Evolutionary conservation across 1,140 invertebrate species (phyloP).

Genomic region (Drosophila jambulina): DNA sequence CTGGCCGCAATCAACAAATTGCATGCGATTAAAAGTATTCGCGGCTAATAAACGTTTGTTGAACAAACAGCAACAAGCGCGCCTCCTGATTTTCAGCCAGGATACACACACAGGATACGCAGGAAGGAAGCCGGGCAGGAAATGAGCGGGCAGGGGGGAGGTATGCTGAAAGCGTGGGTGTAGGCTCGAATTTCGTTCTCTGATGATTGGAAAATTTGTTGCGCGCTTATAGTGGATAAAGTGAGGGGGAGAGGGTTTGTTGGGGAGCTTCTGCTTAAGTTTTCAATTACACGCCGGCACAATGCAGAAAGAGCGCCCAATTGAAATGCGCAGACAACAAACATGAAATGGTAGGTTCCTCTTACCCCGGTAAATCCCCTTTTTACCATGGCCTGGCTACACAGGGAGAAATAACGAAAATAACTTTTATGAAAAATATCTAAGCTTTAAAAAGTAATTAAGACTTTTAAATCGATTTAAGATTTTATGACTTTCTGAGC

Average conservation of each 20-base stretch:
- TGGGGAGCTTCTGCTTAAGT: constrained; percentile 61
- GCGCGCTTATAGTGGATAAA: constrained; percentile 33
- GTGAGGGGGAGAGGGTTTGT: neutral
- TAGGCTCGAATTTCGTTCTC: constrained; percentile 40
- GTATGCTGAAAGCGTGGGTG: neutral
- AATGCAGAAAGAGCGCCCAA: constrained; percentile 62
- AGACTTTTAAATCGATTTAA: neutral
- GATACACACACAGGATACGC: constrained; percentile 54
- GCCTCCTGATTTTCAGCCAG: constrained; percentile 20
- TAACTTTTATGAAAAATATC: no score
- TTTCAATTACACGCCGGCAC: constrained; percentile 74
- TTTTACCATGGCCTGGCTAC: neutral
- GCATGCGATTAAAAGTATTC: constrained; percentile 79
- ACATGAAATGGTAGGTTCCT: constrained; percentile 26
- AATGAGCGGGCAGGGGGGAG: constrained; percentile 12
- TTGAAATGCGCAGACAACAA: constrained; percentile 74
- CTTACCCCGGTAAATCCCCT: neutral
- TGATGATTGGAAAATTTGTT: constrained; percentile 71
- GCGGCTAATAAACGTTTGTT: constrained; percentile 79
- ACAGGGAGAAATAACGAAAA: neutral
- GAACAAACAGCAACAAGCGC: constrained; percentile 67
- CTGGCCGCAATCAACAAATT: constrained; percentile 66
- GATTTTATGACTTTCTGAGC: neutral
- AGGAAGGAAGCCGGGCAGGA: constrained; percentile 42
- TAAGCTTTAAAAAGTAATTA: neutral